phyloP scores from a whole-genome alignment of 2,888 invertebrate species.

The Taenaris catops region DNA sequence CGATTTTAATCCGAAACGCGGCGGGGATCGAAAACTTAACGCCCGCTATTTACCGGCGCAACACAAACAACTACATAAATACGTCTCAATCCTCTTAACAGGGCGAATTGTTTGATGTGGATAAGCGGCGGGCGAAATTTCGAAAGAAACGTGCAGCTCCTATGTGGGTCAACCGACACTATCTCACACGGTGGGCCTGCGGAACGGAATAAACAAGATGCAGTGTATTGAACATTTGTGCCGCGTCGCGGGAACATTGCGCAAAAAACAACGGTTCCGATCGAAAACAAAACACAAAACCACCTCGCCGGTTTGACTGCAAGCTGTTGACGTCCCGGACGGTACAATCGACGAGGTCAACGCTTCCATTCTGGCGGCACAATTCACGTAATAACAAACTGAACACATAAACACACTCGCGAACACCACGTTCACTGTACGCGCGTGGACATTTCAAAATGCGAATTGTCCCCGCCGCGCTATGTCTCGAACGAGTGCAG shows the following conservation, averaged over 20 bases:
- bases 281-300: constrained; percentile 65
- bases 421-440: constrained; percentile 41
- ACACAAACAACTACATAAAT: constrained; percentile 37
- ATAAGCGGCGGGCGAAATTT: constrained; percentile 36
- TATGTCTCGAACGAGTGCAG: constrained; percentile 12
- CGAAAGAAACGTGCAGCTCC: constrained; percentile 37
- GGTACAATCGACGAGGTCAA: constrained; percentile 51
- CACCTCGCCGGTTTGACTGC: constrained; percentile 43
- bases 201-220: constrained; percentile 28
- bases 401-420: constrained; percentile 35
- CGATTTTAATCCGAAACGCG: constrained; percentile 39
- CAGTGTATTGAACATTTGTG: constrained; percentile 29
- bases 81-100: constrained; percentile 39
- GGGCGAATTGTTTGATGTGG: constrained; percentile 28
- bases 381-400: constrained; percentile 39
- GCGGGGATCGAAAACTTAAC: constrained; percentile 28
- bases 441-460: constrained; percentile 55
- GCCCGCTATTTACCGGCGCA: constrained; percentile 24
- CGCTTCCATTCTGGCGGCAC: constrained; percentile 50
- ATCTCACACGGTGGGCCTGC: constrained; percentile 23
- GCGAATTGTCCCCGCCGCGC: constrained; percentile 46
- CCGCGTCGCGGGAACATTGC: constrained; percentile 14
- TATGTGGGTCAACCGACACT: constrained; percentile 52
- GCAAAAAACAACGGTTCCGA: constrained; percentile 29
- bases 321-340: constrained; percentile 27